Base-by-base conservation (phyloP, 2,113 vertebrate genomes). In the Pardalotus punctatus region DNA sequence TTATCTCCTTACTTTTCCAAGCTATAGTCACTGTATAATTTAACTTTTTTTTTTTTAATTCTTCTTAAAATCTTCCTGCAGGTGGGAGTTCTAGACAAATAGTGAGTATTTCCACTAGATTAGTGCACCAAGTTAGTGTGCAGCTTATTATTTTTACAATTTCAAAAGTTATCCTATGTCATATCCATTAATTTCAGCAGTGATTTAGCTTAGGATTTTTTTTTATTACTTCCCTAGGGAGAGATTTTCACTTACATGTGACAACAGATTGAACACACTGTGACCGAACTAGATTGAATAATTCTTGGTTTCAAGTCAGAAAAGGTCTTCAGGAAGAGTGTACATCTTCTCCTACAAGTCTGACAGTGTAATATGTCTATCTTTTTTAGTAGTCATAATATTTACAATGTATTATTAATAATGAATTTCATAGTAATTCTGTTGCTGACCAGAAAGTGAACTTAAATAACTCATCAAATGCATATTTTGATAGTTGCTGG, bases 391-490 rank as follows among this genome's bases (percentile, higher is more conserved):
- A 96, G 85, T 91, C 94, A 93, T 95, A 86, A 86, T 94, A 93
- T 97, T 96, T 96, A 65, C 47, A 79, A 31, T 53, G 22, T 40
- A 67, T 94, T 92, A 81, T 88, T 94, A 92, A 91, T 95, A 95
- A 94, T 13, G 7, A 96, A 94, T 90, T 96, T 93, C 57, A 73
- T 82, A 70, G n/a, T 88, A 93, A 88, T 93, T 60, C 81, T 61
- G 11, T 64, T 67, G 72, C 69, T 96, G 92, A 91, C 64, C 90
- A 96, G 94, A 92, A 79, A 64, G 84, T 96, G 96, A 91, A 76
- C 81, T 91, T 97, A 77, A 95, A 71, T 96, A 96, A 88, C 70
- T 88, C 81, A 94, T 36, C 2, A 2, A 70, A 73, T 60, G 40
- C 45, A 19, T 88, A 82, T 88, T 94, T 95, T 90, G 72, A 86